Evolutionary conservation across 2,113 vertebrate species (phyloP).

Genomic region (Felis chaus): DNA sequence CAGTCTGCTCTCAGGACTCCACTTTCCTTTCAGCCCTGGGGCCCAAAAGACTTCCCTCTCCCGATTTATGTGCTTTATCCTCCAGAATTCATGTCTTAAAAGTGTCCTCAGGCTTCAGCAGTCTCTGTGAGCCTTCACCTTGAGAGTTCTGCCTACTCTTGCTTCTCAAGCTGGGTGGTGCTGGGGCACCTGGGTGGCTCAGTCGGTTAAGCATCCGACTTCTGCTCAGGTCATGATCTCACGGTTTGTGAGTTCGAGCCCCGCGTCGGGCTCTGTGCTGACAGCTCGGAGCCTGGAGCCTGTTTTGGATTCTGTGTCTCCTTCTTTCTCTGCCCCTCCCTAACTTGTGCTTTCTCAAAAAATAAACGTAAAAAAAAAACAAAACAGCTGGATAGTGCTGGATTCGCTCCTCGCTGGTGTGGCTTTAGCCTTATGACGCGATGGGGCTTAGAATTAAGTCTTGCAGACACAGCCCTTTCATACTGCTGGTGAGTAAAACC

Average conservation of each 20-base stretch:
- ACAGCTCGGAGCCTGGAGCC: too few relatives aligned
- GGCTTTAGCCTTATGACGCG: neutral
- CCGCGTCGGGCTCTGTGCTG: too few relatives aligned
- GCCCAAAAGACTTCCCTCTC: neutral
- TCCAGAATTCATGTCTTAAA: neutral
- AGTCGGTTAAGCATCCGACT: too few relatives aligned
- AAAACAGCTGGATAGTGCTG: neutral
- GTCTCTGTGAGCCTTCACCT: neutral
- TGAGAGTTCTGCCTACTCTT: neutral
- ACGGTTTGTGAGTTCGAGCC: too few relatives aligned
- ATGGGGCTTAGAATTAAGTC: neutral
- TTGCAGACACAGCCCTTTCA: neutral
- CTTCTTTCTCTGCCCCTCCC: too few relatives aligned
- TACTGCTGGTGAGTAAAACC: neutral
- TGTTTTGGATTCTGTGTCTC: too few relatives aligned
- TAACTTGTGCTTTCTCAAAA: too few relatives aligned
- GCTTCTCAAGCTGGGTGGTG: neutral
- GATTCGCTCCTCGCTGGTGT: neutral
- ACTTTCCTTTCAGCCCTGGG: neutral
- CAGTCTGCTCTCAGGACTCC: neutral
- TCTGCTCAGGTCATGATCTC: too few relatives aligned
- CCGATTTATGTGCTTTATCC: neutral
- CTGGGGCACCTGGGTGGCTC: too few relatives aligned
- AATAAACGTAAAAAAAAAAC: too few relatives aligned
- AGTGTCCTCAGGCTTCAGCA: neutral